Conservation (phyloP, 2,113 vertebrate genomes). For the Saccopteryx leptura region DNA sequence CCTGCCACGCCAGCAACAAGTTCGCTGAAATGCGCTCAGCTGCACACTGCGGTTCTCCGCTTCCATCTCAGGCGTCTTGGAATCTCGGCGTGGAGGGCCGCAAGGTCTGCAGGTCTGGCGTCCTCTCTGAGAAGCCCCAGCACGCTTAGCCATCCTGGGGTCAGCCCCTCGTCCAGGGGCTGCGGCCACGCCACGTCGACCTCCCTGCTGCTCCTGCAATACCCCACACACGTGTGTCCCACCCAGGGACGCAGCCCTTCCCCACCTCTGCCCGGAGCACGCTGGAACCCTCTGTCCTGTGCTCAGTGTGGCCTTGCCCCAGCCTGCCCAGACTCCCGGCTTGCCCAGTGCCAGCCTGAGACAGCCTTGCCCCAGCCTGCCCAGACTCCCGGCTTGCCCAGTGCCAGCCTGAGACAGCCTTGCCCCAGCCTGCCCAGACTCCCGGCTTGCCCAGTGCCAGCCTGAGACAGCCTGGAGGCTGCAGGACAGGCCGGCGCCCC, state of each 20-base stretch:
- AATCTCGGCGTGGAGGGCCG: rapidly evolving
- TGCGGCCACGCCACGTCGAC: rapidly evolving
- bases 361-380: neutral
- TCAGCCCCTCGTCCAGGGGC: rapidly evolving
- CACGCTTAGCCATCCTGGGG: rapidly evolving
- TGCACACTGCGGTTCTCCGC: rapidly evolving
- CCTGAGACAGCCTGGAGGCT: neutral
- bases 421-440: too few species aligned
- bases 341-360: neutral
- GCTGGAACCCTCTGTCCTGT: neutral
- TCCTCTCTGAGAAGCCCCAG: neutral
- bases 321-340: neutral
- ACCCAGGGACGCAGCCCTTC: rapidly evolving
- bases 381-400: neutral
- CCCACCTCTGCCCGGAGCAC: neutral
- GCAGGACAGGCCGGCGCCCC: too few species aligned
- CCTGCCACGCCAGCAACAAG: conserved; percentile 62
- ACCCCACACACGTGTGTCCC: rapidly evolving
- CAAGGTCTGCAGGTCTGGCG: rapidly evolving
- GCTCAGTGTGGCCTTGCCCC: rapidly evolving
- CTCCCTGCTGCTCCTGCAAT: rapidly evolving
- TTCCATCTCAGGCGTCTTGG: rapidly evolving
- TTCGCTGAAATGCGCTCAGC: neutral
- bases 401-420: neutral
- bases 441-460: neutral